Percentiles rank a stretch among this genome's conserved stretches.
Evolutionary conservation across 2,113 vertebrate species (phyloP).

Genomic region (Chrysemys picta): DNA sequence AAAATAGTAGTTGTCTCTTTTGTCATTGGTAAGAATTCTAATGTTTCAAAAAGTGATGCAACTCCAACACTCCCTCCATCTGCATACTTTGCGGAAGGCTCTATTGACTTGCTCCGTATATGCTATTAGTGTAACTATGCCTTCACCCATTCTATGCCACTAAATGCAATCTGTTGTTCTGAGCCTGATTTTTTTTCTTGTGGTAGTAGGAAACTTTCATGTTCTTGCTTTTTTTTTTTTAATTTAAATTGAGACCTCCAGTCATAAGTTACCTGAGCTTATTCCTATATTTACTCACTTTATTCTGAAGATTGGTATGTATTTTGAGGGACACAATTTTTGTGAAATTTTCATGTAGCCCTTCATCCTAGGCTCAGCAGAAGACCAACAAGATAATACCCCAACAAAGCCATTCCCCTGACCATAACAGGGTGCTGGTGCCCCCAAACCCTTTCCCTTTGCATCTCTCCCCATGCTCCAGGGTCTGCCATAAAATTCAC

Average conservation of each 20-base stretch:
- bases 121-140: background rate
- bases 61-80: background rate
- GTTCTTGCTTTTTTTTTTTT: background rate
- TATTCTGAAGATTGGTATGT: background rate
- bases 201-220: background rate
- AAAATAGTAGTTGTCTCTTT: background rate
- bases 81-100: background rate
- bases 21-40: background rate
- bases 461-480: background rate
- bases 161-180: background rate
- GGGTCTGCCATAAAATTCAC: background rate
- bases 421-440: background rate
- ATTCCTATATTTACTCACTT: constrained; percentile 12
- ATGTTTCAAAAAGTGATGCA: background rate
- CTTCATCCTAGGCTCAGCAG: background rate
- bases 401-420: background rate
- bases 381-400: background rate
- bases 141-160: background rate
- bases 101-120: background rate
- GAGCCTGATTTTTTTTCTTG: background rate
- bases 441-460: background rate
- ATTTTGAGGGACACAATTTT: background rate
- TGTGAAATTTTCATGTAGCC: background rate
- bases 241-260: background rate
- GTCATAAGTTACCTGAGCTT: background rate